Percentiles rank a stretch among this genome's conserved stretches.
These are phyloP conservation scores for Dicycla oo DNA, from an alignment of 2,888 invertebrate species.

Conservation along the genomic window DNA sequence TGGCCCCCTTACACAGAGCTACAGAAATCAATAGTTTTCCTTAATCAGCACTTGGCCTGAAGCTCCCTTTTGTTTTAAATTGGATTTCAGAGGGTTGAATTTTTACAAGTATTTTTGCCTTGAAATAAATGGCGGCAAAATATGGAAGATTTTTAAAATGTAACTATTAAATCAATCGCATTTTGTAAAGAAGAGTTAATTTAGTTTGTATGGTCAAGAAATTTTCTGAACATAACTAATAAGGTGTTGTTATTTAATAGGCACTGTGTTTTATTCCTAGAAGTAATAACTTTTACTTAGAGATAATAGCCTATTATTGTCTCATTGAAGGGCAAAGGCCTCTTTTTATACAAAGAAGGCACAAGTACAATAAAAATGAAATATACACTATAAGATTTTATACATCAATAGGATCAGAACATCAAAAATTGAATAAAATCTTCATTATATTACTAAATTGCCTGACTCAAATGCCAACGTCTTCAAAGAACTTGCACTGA, in stretches of 20 bases:
- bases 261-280: neutral
- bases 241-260: neutral
- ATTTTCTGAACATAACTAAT: neutral
- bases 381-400: neutral
- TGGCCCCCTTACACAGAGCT: constrained; percentile 54
- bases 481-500: constrained; percentile 41
- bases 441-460: constrained; percentile 8
- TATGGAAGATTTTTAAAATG: neutral
- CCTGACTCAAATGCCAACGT: constrained; percentile 33
- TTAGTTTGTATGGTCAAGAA: neutral
- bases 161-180: neutral
- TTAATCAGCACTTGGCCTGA: constrained; percentile 46
- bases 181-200: neutral
- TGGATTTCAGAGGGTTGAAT: neutral
- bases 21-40: constrained; percentile 73
- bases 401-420: neutral
- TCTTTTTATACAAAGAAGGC: no score
- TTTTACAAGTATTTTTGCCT: neutral
- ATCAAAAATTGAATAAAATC: constrained; percentile 24
- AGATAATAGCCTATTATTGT: no score
- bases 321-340: no score
- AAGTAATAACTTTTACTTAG: neutral
- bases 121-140: neutral
- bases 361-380: neutral
- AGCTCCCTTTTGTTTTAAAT: constrained; percentile 33